phyloP scores from a whole-genome alignment of 1,140 invertebrate species.

The Plutomurus gul region DNA sequence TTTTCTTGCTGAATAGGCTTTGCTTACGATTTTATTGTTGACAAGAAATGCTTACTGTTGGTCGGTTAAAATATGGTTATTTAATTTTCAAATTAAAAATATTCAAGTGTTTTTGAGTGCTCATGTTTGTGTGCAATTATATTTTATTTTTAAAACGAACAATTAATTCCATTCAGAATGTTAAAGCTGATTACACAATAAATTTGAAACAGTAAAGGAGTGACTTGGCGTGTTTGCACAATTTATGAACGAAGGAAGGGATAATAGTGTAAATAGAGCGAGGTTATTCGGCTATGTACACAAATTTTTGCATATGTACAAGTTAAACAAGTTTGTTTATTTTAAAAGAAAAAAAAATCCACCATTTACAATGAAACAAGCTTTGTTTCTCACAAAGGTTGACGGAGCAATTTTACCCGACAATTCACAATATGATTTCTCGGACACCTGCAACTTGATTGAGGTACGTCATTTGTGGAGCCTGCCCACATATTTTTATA shows the following conservation, averaged over 20 bases:
- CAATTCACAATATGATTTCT: background rate
- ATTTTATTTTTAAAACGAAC: too few relatives aligned
- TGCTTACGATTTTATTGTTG: background rate
- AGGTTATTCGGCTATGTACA: too few relatives aligned
- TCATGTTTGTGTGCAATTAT: too few relatives aligned
- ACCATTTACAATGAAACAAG: background rate
- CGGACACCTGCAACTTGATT: background rate
- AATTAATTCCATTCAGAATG: too few relatives aligned
- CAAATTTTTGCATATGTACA: too few relatives aligned
- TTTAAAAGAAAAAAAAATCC: background rate
- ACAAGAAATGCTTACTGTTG: background rate
- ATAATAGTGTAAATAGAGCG: too few relatives aligned
- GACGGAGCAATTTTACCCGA: slow-evolving; percentile 29
- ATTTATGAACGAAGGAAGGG: too few relatives aligned
- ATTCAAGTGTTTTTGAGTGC: too few relatives aligned
- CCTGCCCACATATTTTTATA: slow-evolving; percentile 10
- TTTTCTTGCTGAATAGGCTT: background rate
- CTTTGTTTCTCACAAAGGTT: slow-evolving; percentile 34
- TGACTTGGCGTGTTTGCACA: too few relatives aligned
- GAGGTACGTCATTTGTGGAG: background rate
- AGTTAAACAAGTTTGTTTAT: background rate
- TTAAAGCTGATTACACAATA: too few relatives aligned
- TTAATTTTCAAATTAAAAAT: background rate
- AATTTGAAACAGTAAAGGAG: too few relatives aligned
- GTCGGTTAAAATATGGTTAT: background rate